Conservation (phyloP, 2,888 invertebrate genomes). For the Nymphalis urticae region DNA sequence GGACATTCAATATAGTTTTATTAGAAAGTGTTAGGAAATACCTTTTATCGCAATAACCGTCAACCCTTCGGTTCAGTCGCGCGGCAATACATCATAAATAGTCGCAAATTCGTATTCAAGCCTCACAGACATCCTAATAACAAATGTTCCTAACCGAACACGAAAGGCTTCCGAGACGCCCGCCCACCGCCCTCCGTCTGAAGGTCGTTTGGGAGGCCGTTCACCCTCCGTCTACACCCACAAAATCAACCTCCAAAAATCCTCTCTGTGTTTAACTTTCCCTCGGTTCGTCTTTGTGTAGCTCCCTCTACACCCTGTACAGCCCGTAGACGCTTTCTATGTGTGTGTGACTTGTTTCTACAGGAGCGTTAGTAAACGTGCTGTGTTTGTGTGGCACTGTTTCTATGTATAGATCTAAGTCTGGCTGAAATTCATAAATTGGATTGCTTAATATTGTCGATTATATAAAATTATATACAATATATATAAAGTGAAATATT, state of each 20-base stretch:
- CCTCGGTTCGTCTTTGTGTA: conserved; percentile 18
- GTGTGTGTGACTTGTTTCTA: conserved; percentile 21
- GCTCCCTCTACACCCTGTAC: conserved; percentile 20
- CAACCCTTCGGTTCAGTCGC: conserved; percentile 1
- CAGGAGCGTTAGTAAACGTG: not conserved
- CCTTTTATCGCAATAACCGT: not conserved
- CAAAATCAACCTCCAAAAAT: conserved; percentile 39
- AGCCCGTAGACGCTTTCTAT: not conserved
- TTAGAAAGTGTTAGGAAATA: not conserved
- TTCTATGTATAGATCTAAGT: conserved; percentile 13
- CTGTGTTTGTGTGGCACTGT: conserved; percentile 5
- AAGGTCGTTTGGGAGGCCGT: conserved; percentile 73
- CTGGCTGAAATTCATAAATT: conserved; percentile 27
- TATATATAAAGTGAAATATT: not conserved
- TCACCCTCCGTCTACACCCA: conserved; percentile 58
- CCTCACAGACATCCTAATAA: conserved; percentile 32
- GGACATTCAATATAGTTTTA: not conserved
- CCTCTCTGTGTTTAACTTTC: conserved; percentile 31
- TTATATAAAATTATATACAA: not conserved
- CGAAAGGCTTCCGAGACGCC: conserved; percentile 67
- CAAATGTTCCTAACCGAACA: conserved; percentile 40
- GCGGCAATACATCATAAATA: conserved; percentile 20
- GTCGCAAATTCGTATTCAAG: conserved; percentile 27
- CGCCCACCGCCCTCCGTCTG: conserved; percentile 62
- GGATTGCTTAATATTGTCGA: conserved; percentile 22